phyloP scores from a whole-genome alignment of 2,113 vertebrate species.

The Ciconia stormi region DNA sequence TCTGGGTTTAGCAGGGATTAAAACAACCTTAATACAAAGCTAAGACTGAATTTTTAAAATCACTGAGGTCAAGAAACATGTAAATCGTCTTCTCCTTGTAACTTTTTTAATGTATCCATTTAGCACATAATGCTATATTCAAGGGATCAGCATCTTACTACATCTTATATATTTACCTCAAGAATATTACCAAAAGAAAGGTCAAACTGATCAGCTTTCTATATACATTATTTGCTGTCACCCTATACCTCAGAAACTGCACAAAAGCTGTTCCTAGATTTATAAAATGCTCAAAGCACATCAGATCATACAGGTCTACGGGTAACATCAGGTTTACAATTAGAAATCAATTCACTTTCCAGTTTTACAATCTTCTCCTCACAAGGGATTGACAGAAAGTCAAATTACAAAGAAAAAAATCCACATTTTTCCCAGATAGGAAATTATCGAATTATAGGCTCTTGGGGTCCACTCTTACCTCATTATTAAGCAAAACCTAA shows the following conservation, averaged over 20 bases:
- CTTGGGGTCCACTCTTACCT: background rate
- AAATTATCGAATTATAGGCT: background rate
- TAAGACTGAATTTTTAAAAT: background rate
- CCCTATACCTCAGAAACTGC: background rate
- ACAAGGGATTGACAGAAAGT: background rate
- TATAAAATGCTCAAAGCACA: background rate
- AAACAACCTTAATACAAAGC: background rate
- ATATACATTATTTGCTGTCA: background rate
- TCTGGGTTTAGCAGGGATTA: too few relatives aligned
- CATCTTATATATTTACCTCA: background rate
- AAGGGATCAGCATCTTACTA: background rate
- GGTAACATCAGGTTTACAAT: background rate
- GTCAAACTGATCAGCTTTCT: background rate
- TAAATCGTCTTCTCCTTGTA: background rate
- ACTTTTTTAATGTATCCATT: background rate
- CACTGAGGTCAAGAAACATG: background rate
- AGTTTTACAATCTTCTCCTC: background rate
- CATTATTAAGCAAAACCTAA: background rate
- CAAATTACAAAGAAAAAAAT: background rate
- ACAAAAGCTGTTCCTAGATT: background rate
- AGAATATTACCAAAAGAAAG: background rate
- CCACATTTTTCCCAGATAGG: background rate
- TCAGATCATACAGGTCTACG: background rate
- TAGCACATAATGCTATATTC: background rate
- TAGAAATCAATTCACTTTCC: background rate